Evolutionary conservation across 2,888 invertebrate species (phyloP), one percentile per base, ranked within the genome.

Genomic region (Diogma glabrata): DNA sequence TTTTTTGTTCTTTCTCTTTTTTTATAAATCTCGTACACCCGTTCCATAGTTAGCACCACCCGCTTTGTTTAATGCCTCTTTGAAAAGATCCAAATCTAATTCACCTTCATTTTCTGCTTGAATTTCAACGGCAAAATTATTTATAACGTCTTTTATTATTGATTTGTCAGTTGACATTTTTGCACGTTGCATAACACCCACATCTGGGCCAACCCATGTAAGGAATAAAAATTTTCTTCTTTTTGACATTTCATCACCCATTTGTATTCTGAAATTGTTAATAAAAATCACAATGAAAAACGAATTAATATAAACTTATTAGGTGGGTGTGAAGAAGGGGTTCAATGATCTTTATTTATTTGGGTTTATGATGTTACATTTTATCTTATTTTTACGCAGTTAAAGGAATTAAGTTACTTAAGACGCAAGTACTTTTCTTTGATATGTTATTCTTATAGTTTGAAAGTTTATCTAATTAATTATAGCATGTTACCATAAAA

Each of bases 141-240:
- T 74, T 38, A 87, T 76, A 59, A 86, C 78, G 64, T 81, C 79
- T 68, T 87, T 87, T 58, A 87, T 81, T 62, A 82, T 74, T 36
- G 83, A 79, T 67, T 87, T 87, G 70, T 87, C 87, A 53, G 84
- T 85, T 66, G 85, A 84, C 81, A 87, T 83, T 72, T 84, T 84
- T 60, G 87, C 87, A 59, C 84, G 76, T 69, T 86, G 83, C 66
- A 87, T 78, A 55, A 85, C 81, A 14, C 82, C 79, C 58, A 87
- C 86, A 59, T 76, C 74, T 52, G 79, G 77, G 3, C 87, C 87
- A 54, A 84, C 79, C 86, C 86, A 87, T 58, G 84, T 84, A 54
- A 87, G 72, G 59, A 87, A 80, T 58, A 83, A 74, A 69, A 87
- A 87, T 70, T 87, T 87, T 70, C 81, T 80, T 63, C 87, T 75